A percentile compares a stretch with the other conserved stretches of the same genome.
Conservation (phyloP, 2,888 invertebrate genomes). For the Callinectes sapidus region DNA sequence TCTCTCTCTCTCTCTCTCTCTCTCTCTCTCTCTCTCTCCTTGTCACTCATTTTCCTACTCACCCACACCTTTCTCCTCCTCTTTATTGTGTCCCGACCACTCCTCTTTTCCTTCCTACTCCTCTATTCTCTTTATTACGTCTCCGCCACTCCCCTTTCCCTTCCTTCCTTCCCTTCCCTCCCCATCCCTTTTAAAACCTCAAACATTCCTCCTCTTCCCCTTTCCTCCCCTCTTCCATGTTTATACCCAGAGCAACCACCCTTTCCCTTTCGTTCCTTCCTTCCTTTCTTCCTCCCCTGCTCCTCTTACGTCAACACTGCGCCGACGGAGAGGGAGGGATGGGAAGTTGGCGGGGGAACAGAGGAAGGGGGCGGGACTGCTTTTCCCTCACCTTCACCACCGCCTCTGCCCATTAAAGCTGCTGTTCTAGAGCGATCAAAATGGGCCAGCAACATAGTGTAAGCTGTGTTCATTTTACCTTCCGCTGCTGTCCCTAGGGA, state of each 20-base stretch:
- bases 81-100: neutral
- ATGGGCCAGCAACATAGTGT: slow-evolving; percentile 2
- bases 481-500: neutral
- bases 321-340: neutral
- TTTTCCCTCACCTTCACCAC: slow-evolving; percentile 23
- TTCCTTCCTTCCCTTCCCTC: neutral
- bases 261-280: neutral
- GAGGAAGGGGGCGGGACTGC: neutral
- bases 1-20: neutral
- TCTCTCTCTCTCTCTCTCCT: neutral
- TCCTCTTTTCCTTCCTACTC: neutral
- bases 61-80: neutral
- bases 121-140: neutral
- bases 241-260: neutral
- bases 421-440: slow-evolving; percentile 34
- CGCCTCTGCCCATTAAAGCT: slow-evolving; percentile 40
- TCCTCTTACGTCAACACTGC: slow-evolving; percentile 27
- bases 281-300: neutral
- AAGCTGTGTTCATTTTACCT: neutral
- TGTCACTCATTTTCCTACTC: neutral
- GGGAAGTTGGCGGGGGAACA: neutral
- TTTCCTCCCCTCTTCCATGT: neutral
- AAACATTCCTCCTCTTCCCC: neutral
- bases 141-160: neutral
- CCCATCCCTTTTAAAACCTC: neutral